Evolutionary conservation across 2,888 invertebrate genomes (phyloP), one percentile per base, ranked within the genome.

Genomic region (Pachliopta kotzebuea): DNA sequence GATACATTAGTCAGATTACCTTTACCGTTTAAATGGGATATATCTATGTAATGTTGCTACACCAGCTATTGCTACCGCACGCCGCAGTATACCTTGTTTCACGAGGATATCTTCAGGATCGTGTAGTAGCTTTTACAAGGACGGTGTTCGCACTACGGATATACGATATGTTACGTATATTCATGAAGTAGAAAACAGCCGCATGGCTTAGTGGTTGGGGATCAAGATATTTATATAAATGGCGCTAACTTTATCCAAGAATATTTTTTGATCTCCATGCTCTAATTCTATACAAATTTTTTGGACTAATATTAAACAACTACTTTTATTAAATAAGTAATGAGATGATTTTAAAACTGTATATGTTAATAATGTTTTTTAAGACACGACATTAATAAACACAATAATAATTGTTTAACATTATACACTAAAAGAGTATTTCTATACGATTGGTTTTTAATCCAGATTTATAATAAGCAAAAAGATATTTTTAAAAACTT

Each of bases 31-130:
- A 14, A 26, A 45, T 26, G 24, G 2, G 20, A 49, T 49, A 26
- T 21, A 11, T 20, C 49, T 20, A 26, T 4, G 50, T 50, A 50
- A 60, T 37, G 23, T 49, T 7, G 57, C 26, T 18, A 55, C 21
- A 31, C 20, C 1, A 54, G 24, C 31, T 17, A 54, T 0, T 42
- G 60, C 60, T 17, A 55, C 60, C 26, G 54, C 20, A 4, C 42
- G 4, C 18, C 55, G 26, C 55, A 26, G 54, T 45, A 26, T 45
- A 55, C 45, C 26, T 60, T 45, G 60, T 55, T 61, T 45, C 54
- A 9, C 42, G 37, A 18, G 53, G 37, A 60, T 60, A 53, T 53
- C 53, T 53, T 37, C 50, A 52, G 59, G 31, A 59, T 59, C 59
- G 52, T 50, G 50, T 59, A 60, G 29, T 60, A 42, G 23, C n/a